Conservation (phyloP, 2,113 vertebrate species). For the Callaeas wilsoni region DNA sequence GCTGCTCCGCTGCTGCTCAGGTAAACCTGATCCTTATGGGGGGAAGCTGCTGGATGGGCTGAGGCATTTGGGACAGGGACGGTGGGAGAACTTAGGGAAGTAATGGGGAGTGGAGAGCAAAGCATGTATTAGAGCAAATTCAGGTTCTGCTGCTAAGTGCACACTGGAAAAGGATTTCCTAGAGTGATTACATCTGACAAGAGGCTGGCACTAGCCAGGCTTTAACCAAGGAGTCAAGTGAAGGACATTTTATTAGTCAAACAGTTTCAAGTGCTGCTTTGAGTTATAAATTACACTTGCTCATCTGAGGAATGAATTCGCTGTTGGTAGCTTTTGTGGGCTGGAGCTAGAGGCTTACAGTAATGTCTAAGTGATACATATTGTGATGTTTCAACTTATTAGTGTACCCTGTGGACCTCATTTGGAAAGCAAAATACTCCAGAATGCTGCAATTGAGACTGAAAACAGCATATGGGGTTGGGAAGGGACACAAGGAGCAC, state of each 20-base stretch:
- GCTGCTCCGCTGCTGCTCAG: slow-evolving; percentile 52
- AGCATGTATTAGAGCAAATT: neutral
- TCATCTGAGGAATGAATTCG: neutral
- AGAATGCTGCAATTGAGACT: neutral
- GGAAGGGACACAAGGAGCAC: neutral
- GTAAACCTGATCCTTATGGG: slow-evolving; percentile 53
- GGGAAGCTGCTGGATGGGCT: neutral
- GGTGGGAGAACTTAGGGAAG: neutral
- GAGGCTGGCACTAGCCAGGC: neutral
- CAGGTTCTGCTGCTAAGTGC: neutral
- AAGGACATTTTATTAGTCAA: neutral
- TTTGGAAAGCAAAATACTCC: neutral
- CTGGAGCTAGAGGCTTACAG: neutral
- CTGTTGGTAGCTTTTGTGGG: neutral
- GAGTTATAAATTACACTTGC: neutral
- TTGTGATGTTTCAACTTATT: neutral
- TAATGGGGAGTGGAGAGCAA: neutral
- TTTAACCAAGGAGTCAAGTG: neutral
- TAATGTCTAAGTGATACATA: neutral
- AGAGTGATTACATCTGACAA: neutral
- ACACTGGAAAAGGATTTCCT: neutral
- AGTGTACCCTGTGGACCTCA: neutral
- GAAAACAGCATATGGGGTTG: neutral
- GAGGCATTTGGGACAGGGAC: neutral
- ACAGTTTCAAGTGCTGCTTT: neutral